Conservation (phyloP, 2,797 vertebrate species). For the Centroberyx gerrardi region DNA sequence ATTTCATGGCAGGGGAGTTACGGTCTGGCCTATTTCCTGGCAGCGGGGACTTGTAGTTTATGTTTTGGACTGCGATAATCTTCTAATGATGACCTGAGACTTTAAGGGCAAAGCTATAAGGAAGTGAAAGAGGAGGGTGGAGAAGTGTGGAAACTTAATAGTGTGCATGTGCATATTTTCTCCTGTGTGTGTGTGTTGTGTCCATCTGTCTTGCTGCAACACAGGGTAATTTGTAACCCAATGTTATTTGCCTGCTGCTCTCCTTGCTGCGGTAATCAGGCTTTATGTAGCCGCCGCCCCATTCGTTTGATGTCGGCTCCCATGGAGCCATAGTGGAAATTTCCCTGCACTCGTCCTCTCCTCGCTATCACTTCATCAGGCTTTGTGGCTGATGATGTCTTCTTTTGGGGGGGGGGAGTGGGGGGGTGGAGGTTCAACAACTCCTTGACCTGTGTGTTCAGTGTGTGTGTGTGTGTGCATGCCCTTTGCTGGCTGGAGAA, state of each 20-base stretch:
- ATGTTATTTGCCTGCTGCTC: slow-evolving; percentile 28
- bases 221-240: slow-evolving; percentile 45
- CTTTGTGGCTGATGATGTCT: slow-evolving; percentile 19
- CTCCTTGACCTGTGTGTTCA: slow-evolving; percentile 64
- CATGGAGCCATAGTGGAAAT: slow-evolving; percentile 33
- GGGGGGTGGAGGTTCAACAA: slow-evolving; percentile 46
- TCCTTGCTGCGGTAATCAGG: slow-evolving; percentile 31
- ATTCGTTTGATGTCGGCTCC: slow-evolving; percentile 38
- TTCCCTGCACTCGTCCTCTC: slow-evolving; percentile 17
- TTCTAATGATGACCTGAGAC: neutral
- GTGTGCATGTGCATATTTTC: slow-evolving; percentile 7
- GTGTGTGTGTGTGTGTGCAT: neutral
- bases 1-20: neutral
- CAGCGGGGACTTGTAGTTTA: slow-evolving; percentile 4
- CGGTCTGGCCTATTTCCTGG: neutral
- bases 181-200: slow-evolving; percentile 7
- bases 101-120: slow-evolving; percentile 14
- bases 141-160: slow-evolving; percentile 9
- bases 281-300: slow-evolving; percentile 24
- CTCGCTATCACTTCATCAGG: slow-evolving; percentile 23
- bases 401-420: slow-evolving; percentile 6
- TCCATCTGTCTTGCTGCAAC: slow-evolving; percentile 46
- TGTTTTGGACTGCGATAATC: neutral
- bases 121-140: slow-evolving; percentile 37
- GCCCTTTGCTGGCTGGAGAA: slow-evolving; percentile 22